These are phyloP conservation scores for Pilophorus perplexus DNA, from an alignment of 2,888 invertebrate genomes.

Conservation along the genomic window DNA sequence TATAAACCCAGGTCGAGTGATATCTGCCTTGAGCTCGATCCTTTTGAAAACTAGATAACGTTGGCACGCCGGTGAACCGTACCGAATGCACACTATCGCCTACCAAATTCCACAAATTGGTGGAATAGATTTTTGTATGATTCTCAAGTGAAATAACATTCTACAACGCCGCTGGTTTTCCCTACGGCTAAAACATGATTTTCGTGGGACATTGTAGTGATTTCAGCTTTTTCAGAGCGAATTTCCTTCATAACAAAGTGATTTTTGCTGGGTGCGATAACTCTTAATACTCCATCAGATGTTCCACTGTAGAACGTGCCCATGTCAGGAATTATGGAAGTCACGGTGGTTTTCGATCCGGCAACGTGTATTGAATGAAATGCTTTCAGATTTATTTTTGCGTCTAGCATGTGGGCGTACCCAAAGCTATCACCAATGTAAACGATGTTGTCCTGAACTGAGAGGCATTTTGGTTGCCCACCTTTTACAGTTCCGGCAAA, in stretches of 20 bases:
- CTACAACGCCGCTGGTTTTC: constrained; percentile 11
- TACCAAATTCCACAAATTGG: too few relatives aligned
- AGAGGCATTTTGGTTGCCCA: neutral
- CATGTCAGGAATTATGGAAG: neutral
- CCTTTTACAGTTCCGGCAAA: neutral
- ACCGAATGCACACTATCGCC: too few relatives aligned
- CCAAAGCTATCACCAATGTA: constrained; percentile 2
- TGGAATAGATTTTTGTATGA: too few relatives aligned
- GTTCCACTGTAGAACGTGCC: neutral
- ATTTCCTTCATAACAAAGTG: constrained; percentile 3
- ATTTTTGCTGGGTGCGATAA: neutral
- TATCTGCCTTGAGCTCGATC: too few relatives aligned
- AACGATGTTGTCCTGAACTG: neutral
- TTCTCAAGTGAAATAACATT: too few relatives aligned
- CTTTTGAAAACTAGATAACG: too few relatives aligned
- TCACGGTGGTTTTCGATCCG: neutral
- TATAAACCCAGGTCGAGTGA: too few relatives aligned
- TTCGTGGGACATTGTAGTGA: neutral
- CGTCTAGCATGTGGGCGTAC: neutral
- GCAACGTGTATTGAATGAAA: constrained; percentile 1
- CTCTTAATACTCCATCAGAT: neutral
- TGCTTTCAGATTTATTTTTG: neutral
- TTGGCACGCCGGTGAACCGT: too few relatives aligned
- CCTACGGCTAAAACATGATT: constrained; percentile 2
- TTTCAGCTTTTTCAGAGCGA: neutral